Evolutionary conservation across 2,113 vertebrate genomes (phyloP), one percentile per base, ranked within the genome.

Genomic region (Neodontobutis hainanensis): DNA sequence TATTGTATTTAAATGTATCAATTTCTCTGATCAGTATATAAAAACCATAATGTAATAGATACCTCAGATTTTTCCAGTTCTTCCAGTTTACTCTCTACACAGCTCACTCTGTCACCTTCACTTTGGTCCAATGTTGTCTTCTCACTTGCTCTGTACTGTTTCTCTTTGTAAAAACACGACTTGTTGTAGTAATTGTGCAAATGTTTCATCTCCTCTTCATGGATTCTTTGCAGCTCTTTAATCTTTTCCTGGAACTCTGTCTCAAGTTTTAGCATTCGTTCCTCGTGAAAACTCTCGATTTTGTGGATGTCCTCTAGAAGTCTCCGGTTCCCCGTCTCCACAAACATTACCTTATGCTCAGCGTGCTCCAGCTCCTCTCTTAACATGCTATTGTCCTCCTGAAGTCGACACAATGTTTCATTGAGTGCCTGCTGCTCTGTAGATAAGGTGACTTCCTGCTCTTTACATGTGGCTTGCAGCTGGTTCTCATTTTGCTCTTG

Each of bases 31-130:
- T 27, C 19, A 27, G 3, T 27, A 27, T 27, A 1, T 12, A 35
- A n/a, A n/a, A 36, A 7, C 2, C 34, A 42, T 12, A 14, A 35
- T 1, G 1, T 34, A 11, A 49, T 49, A 49, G 9, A 38, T 86
- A 98, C 96, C 96, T 96, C 94, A 43, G 94, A 76, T 70, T 89
- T 95, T 89, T 96, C 92, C 68, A 94, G 87, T 84, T 96, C 94
- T 77, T 91, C 91, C 87, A 93, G 93, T 83, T 94, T 92, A 77
- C 92, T 91, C 64, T 94, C 84, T 2, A 65, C 73, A 0, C 82
- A 91, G 19, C 86, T 91, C n/a, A 88, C 90, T 53, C 85, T 86
- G 36, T 88, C 90, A 57, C 89, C 87, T 69, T 93, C 91, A 68
- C 47, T 73, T 42, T 66, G 62, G 15, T 75, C 79, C 42, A 42